A percentile compares a stretch with the other conserved stretches of the same genome.
These are phyloP conservation scores for Carassius auratus DNA, from an alignment of 2,113 vertebrate genomes.

Conservation along the genomic window DNA sequence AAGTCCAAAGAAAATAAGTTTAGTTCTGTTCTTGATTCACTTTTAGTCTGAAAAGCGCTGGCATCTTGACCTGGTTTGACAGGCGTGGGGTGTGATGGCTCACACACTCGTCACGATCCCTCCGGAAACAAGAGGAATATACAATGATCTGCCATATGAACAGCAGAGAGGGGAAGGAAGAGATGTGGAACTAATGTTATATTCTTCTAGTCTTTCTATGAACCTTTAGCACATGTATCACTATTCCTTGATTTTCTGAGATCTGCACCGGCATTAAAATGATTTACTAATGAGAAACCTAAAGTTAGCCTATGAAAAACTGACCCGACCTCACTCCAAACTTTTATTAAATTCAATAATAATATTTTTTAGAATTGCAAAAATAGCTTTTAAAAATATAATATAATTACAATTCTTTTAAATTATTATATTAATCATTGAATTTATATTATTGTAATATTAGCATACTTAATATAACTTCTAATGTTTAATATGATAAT, in stretches of 20 bases:
- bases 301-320: too few relatives aligned
- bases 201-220: slow-evolving; percentile 12
- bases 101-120: slow-evolving; percentile 17
- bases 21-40: not conserved
- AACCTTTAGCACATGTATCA: not conserved
- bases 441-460: too few relatives aligned
- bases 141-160: slow-evolving; percentile 43
- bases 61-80: slow-evolving; percentile 46
- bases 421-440: too few relatives aligned
- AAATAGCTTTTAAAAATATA: too few relatives aligned
- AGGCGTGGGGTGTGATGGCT: slow-evolving; percentile 21
- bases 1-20: not conserved
- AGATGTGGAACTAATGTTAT: not conserved
- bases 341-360: too few relatives aligned
- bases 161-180: not conserved
- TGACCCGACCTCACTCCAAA: too few relatives aligned
- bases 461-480: too few relatives aligned
- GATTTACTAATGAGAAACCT: too few relatives aligned
- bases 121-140: slow-evolving; percentile 47
- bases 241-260: not conserved
- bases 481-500: too few relatives aligned
- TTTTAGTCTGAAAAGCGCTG: not conserved
- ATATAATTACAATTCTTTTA: too few relatives aligned
- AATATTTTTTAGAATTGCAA: too few relatives aligned
- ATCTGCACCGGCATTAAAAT: not conserved